phyloP scores from a whole-genome alignment of 2,888 invertebrate species.

The Zaprionus bogoriensis region DNA sequence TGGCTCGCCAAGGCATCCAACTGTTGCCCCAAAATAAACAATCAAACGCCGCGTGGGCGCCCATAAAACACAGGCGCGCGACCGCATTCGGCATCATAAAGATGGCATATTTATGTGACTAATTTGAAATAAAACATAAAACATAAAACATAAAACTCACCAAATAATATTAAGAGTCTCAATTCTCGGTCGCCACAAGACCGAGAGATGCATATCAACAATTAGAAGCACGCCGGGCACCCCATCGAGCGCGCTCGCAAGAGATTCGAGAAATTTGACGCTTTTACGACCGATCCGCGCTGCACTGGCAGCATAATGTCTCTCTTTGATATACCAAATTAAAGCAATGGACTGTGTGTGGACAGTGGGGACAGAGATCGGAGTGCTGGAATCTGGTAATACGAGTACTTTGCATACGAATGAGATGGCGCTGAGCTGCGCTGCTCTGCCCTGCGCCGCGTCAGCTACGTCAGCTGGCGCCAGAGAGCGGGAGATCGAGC shows the following conservation, averaged over 20 bases:
- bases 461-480: conserved; percentile 59
- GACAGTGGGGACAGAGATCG: conserved; percentile 22
- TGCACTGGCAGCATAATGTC: conserved; percentile 65
- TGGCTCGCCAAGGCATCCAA: neutral
- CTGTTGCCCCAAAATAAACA: conserved; percentile 52
- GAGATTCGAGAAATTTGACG: conserved; percentile 76
- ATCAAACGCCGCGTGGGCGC: conserved; percentile 66
- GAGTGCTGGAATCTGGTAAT: conserved; percentile 38
- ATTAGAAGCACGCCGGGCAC: conserved; percentile 52
- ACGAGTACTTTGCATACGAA: conserved; percentile 71
- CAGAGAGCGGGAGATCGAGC: conserved; percentile 21
- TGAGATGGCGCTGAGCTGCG: conserved; percentile 37
- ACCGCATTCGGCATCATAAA: conserved; percentile 59
- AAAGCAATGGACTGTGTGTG: conserved; percentile 71
- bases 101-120: conserved; percentile 74
- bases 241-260: conserved; percentile 36
- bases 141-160: conserved; percentile 76
- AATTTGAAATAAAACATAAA: conserved; percentile 75
- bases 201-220: conserved; percentile 61
- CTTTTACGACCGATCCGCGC: conserved; percentile 65
- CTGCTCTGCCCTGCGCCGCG: too few species aligned
- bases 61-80: conserved; percentile 7
- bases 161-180: conserved; percentile 78
- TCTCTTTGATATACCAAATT: conserved; percentile 77
- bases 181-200: conserved; percentile 42